Conservation (phyloP, 2,888 invertebrate species). For the Melipona beecheii region DNA sequence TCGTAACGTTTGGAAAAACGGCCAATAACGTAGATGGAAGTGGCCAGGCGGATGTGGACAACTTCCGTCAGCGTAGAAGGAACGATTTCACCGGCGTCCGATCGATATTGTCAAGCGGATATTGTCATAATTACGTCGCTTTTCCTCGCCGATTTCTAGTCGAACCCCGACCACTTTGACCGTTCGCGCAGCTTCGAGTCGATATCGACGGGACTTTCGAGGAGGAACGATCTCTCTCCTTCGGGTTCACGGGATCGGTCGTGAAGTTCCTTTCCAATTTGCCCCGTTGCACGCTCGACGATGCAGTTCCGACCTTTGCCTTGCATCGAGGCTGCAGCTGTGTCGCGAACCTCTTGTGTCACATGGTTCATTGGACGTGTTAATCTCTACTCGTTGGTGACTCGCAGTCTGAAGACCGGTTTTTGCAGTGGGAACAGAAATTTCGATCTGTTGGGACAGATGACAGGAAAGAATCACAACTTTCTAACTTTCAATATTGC, state of each 20-base stretch:
- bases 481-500: no score
- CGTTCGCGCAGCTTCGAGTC: conserved; percentile 2
- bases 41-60: conserved; percentile 17
- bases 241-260: not conserved
- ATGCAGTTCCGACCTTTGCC: conserved; percentile 49
- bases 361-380: not conserved
- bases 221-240: conserved; percentile 31
- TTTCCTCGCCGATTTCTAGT: conserved; percentile 46
- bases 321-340: conserved; percentile 29
- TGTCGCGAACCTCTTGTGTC: conserved; percentile 8
- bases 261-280: conserved; percentile 52
- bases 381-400: not conserved
- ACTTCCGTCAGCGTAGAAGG: conserved; percentile 48
- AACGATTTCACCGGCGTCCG: conserved; percentile 44
- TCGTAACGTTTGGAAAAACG: conserved; percentile 62
- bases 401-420: not conserved
- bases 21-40: conserved; percentile 45
- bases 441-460: no score
- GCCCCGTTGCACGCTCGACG: conserved; percentile 30
- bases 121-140: conserved; percentile 57
- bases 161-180: not conserved
- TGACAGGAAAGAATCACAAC: no score
- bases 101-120: conserved; percentile 42
- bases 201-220: conserved; percentile 8
- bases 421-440: not conserved